phyloP scores from a whole-genome alignment of 2,888 invertebrate species.

The Monochamus alternatus region DNA sequence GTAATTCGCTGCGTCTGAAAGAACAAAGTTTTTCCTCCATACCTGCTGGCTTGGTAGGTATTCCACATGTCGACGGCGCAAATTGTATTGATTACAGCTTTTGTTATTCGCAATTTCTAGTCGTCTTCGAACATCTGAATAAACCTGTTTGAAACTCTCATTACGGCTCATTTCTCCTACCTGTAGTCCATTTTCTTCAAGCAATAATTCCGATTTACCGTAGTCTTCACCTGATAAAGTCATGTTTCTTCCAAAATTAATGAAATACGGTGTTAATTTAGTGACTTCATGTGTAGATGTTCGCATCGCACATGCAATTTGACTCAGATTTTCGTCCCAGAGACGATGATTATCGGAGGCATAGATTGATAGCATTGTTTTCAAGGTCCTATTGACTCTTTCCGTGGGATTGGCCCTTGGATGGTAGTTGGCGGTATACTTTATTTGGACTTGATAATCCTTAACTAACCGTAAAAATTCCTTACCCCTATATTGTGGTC shows the following conservation, averaged over 20 bases:
- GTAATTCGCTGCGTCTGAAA: not conserved
- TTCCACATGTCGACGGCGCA: not conserved
- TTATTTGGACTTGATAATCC: constrained; percentile 14
- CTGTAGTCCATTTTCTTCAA: no score
- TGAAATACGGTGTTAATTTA: not conserved
- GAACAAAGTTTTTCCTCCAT: constrained; percentile 3
- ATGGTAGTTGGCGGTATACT: constrained; percentile 38
- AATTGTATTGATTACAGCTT: not conserved
- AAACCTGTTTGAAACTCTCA: not conserved
- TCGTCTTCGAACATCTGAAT: not conserved
- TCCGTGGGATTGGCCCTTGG: constrained; percentile 22
- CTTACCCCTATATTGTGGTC: constrained; percentile 37
- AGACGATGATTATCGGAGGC: constrained; percentile 35
- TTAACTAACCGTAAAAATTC: constrained; percentile 22
- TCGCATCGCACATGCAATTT: constrained; percentile 34
- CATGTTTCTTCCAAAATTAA: not conserved
- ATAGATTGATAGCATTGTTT: constrained; percentile 30
- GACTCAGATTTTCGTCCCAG: constrained; percentile 32
- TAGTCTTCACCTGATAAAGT: not conserved
- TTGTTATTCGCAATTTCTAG: not conserved
- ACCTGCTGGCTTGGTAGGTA: not conserved
- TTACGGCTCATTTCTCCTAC: not conserved
- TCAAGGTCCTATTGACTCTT: constrained; percentile 3
- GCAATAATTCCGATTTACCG: no score
- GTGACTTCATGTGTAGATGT: constrained; percentile 28